Conservation (phyloP, 2,113 vertebrate genomes). For the Kobus ellipsiprymnus region DNA sequence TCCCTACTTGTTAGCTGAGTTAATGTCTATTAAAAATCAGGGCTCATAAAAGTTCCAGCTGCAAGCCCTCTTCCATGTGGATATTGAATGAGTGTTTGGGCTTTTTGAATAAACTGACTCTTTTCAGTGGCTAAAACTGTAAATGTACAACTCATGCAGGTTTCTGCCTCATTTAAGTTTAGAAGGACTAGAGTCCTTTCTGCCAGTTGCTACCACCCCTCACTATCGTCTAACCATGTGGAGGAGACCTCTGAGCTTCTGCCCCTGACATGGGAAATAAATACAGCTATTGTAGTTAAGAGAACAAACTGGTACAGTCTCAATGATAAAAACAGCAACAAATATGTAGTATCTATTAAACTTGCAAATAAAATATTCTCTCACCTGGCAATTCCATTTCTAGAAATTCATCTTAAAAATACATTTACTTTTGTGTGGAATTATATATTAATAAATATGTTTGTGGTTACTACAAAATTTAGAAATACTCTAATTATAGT, state of each 20-base stretch:
- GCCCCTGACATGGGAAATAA: not conserved
- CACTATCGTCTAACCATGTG: not conserved
- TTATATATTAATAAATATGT: not conserved
- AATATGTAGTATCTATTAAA: not conserved
- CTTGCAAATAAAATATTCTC: not conserved
- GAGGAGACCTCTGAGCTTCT: not conserved
- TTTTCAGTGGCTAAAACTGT: not conserved
- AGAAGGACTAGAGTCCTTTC: not conserved
- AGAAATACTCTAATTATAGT: not conserved
- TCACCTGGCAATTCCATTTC: not conserved
- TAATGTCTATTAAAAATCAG: not conserved
- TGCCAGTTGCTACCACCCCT: not conserved
- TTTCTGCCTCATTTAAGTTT: not conserved
- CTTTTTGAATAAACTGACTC: not conserved
- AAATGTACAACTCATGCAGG: not conserved
- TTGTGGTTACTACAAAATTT: not conserved
- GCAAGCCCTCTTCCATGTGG: not conserved
- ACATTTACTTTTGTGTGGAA: not conserved
- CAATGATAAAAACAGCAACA: not conserved
- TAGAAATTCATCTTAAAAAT: not conserved
- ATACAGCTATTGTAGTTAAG: not conserved
- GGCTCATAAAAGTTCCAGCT: not conserved
- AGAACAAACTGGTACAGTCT: not conserved
- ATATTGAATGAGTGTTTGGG: not conserved
- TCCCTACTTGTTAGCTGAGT: not conserved